Base-by-base conservation (phyloP, 2,797 vertebrate genomes). In the Cetoscarus ocellatus region DNA sequence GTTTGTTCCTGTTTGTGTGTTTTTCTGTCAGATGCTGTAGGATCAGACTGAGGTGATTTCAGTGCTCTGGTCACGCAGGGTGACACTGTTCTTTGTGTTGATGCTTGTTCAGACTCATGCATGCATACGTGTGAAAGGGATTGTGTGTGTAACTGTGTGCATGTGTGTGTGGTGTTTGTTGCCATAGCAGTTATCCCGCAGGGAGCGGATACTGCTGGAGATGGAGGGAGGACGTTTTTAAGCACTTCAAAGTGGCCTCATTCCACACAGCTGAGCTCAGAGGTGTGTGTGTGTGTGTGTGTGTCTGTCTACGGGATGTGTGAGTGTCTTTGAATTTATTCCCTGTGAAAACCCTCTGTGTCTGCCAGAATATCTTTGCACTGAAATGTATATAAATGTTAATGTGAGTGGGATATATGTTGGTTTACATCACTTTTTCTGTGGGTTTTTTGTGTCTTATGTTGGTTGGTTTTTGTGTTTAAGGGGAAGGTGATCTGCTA, bases 221-320 rank as follows among this genome's bases (percentile, higher is more conserved):
- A 74, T 77, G 63, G 79, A 85, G 67, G 66, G 69, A 82, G 83
- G 75, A 87, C 38, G 53, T 81, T 86, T 87, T 90, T 87, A 88
- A 88, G 80, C 79, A 86, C 88, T 89, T 92, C 85, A 92, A 92
- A 90, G 90, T 90, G 90, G 77, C 85, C 83, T 85, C 84, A 87
- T 88, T 88, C 88, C 86, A 88, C 87, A 86, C 87, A 91, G 90
- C 90, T 89, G 88, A 91, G 90, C 84, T 79, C 87, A 78, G 79
- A 73, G 61, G 76, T 83, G 76, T 77, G 62, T 61, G 74, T 57
- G 49, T 61, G 10, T 73, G 8, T 61, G 69, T n/a, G 56, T 51
- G 57, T 61, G 53, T 52, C 59, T 70, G 39, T 80, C 19, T 48
- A 44, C 12, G 4, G 40, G 10, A 12, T 58, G 42, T 55, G 35